Conservation (phyloP, 1,140 invertebrate species). For the Ruditapes philippinarum region DNA sequence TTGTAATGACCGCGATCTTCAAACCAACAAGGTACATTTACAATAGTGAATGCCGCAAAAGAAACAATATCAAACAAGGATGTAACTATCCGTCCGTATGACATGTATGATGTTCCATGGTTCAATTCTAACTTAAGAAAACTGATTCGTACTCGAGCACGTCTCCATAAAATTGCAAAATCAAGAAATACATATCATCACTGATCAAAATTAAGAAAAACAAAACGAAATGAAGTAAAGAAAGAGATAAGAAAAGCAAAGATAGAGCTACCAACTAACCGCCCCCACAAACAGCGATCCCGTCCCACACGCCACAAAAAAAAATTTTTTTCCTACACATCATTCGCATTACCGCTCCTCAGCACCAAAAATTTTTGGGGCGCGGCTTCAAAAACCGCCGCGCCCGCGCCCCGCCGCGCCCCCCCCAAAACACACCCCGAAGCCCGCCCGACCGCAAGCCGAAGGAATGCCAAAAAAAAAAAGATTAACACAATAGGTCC, state of each 20-base stretch:
- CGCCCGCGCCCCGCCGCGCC: too few species aligned
- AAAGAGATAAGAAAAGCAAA: constrained; percentile 2
- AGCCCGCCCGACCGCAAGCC: too few species aligned
- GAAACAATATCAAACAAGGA: constrained; percentile 57
- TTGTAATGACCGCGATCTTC: too few species aligned
- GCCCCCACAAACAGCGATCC: too few species aligned
- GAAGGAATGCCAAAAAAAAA: too few species aligned
- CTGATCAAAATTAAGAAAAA: constrained; percentile 39
- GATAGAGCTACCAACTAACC: too few species aligned
- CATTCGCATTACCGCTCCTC: too few species aligned
- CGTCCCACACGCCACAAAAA: too few species aligned
- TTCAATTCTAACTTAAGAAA: background rate
- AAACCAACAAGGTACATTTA: constrained; percentile 14
- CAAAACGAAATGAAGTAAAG: constrained; percentile 24
- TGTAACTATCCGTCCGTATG: constrained; percentile 49
- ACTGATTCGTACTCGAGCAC: background rate
- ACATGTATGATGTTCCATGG: constrained; percentile 54
- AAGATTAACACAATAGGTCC: background rate
- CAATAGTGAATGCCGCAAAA: constrained; percentile 13
- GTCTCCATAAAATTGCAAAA: constrained; percentile 32
- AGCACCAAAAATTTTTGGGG: too few species aligned
- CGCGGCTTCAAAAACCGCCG: too few species aligned
- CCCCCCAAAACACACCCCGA: too few species aligned
- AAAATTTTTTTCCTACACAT: too few species aligned
- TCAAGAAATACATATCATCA: background rate